A percentile compares a stretch with the other conserved stretches of the same genome.
Conservation (phyloP, 2,113 vertebrate genomes). For the Crotalus tigris region DNA sequence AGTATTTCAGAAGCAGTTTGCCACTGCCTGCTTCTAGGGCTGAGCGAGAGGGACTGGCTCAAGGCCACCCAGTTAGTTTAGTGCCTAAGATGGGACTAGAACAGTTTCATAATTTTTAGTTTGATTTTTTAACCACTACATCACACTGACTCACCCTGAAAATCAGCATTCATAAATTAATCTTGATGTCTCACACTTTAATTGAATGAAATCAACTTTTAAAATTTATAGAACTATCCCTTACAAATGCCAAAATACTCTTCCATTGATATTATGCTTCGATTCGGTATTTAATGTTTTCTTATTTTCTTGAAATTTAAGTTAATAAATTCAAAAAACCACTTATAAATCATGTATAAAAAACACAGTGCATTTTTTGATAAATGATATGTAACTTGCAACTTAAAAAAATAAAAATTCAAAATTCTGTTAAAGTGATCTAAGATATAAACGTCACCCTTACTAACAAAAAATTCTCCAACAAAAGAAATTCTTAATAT, state of each 20-base stretch:
- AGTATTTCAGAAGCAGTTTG: not conserved
- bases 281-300: not conserved
- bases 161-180: not conserved
- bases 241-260: not conserved
- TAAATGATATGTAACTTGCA: not conserved
- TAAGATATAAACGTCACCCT: not conserved
- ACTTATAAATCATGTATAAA: not conserved
- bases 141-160: not conserved
- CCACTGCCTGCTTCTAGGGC: not conserved
- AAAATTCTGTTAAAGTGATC: not conserved
- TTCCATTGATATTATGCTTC: not conserved
- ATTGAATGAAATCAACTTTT: not conserved
- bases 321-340: not conserved
- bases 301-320: not conserved
- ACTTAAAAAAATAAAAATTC: not conserved
- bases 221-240: not conserved
- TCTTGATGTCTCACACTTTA: not conserved
- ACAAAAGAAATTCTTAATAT: not conserved
- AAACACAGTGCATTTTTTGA: not conserved
- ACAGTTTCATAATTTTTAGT: not conserved
- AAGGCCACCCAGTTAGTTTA: not conserved
- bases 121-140: not conserved
- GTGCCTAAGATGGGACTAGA: not conserved
- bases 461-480: not conserved
- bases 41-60: not conserved